Base-by-base conservation (phyloP, 2,797 vertebrate species). In the Cryptoblepharus egeriae region DNA sequence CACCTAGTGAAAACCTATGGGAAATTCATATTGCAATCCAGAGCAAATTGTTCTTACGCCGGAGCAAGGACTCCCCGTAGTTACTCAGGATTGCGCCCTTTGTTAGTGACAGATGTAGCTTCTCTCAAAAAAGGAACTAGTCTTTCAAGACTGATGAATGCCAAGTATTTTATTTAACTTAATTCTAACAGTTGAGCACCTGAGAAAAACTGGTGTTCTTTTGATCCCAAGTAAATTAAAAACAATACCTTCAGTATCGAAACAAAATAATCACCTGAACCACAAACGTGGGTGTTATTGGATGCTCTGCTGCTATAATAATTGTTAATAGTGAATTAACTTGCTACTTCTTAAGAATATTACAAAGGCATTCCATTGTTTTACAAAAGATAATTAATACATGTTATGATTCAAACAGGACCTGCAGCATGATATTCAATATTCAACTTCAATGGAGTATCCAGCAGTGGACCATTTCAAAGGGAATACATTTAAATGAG, bases 41-140 rank as follows among this genome's bases (percentile, higher is more conserved):
- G n/a, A n/a, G n/a, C n/a, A n/a, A n/a, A n/a, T n/a, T n/a, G n/a
- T n/a, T n/a, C n/a, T n/a, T n/a, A n/a, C n/a, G n/a, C n/a, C n/a
- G n/a, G n/a, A n/a, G n/a, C n/a, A n/a, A n/a, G n/a, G n/a, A n/a
- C n/a, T n/a, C n/a, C n/a, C n/a, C n/a, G n/a, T n/a, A n/a, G n/a
- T n/a, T n/a, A n/a, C n/a, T n/a, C n/a, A n/a, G n/a, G n/a, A n/a
- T n/a, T n/a, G n/a, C n/a, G n/a, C n/a, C n/a, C n/a, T 72, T 64
- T 49, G 49, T 67, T 78, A 67, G 37, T 79, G 61, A 67, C 77
- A 80, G 72, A 75, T 52, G 30, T 65, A 35, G 12, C n/a, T 55
- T 60, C 28, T 70, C 49, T 69, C 52, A 30, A 15, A 80, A 70
- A 70, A 78, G 26, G 24, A 49, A 71, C 20, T n/a, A 63, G n/a